Evolutionary conservation across 2,888 invertebrate species (phyloP).

Genomic region (Subacronicta megacephala): DNA sequence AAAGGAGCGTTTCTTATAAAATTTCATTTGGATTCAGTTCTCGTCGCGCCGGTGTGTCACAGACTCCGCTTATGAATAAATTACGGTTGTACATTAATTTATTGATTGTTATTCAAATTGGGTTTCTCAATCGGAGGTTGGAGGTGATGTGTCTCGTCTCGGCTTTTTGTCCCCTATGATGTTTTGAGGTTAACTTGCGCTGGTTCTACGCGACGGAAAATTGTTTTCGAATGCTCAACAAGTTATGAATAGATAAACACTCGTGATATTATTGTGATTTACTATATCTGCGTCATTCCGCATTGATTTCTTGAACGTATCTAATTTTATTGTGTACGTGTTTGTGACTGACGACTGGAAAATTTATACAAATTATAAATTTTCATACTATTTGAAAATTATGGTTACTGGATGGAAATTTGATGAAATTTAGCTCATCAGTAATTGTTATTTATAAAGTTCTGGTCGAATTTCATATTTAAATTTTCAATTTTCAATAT

Average conservation of each 20-base stretch:
- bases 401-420: no score
- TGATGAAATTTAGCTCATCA: no score
- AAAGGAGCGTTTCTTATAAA: conserved; percentile 86
- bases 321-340: conserved; percentile 68
- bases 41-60: conserved; percentile 82
- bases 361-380: conserved; percentile 63
- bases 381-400: conserved; percentile 23
- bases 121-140: conserved; percentile 88
- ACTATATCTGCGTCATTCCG: conserved; percentile 67
- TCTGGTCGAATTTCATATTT: no score
- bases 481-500: no score
- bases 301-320: conserved; percentile 69
- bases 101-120: conserved; percentile 90
- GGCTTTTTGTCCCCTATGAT: conserved; percentile 75
- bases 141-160: conserved; percentile 83
- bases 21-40: conserved; percentile 86
- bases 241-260: conserved; percentile 62
- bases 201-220: conserved; percentile 70
- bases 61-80: conserved; percentile 84
- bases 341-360: conserved; percentile 71
- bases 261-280: conserved; percentile 60
- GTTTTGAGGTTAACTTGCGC: conserved; percentile 77
- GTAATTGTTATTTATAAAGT: no score
- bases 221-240: conserved; percentile 72
- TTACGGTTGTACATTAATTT: conserved; percentile 88